A percentile compares a stretch with the other conserved stretches of the same genome.
These are phyloP conservation scores for Plecturocebus donacophilus DNA, from an alignment of 2,113 vertebrate genomes.

Conservation along the genomic window DNA sequence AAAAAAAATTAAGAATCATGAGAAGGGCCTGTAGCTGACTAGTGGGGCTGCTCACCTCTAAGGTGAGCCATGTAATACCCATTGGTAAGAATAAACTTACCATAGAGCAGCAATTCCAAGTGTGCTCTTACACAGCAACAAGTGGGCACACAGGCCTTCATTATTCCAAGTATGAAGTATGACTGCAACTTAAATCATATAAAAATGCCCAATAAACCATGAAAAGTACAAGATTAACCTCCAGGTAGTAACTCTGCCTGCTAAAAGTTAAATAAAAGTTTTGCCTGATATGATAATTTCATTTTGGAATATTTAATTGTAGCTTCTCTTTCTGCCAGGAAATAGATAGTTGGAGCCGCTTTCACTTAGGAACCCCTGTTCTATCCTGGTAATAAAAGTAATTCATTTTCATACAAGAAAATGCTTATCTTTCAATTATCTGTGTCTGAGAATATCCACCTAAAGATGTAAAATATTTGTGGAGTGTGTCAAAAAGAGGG, in stretches of 20 bases:
- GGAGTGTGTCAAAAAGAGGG: not conserved
- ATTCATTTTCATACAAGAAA: slow-evolving; percentile 43
- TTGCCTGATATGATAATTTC: not conserved
- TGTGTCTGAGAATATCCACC: not conserved
- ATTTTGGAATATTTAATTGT: slow-evolving; percentile 15
- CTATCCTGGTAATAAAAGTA: not conserved
- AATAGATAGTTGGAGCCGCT: not conserved
- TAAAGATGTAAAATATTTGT: slow-evolving; percentile 43
- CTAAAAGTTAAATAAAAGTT: not conserved
- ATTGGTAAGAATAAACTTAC: not conserved
- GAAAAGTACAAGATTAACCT: not conserved
- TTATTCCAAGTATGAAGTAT: not conserved
- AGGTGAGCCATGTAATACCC: not conserved
- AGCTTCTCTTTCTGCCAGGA: not conserved
- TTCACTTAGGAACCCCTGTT: not conserved
- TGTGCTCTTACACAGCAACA: not conserved
- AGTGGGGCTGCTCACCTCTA: not conserved
- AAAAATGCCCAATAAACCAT: not conserved
- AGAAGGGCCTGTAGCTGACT: not conserved
- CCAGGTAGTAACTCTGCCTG: not conserved
- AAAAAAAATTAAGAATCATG: too few relatives aligned
- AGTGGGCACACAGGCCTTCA: not conserved
- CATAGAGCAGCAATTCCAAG: not conserved
- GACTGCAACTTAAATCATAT: not conserved
- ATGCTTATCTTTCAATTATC: not conserved